These are phyloP conservation scores for Percina caprodes DNA, from an alignment of 2,113 vertebrate species.

Conservation along the genomic window DNA sequence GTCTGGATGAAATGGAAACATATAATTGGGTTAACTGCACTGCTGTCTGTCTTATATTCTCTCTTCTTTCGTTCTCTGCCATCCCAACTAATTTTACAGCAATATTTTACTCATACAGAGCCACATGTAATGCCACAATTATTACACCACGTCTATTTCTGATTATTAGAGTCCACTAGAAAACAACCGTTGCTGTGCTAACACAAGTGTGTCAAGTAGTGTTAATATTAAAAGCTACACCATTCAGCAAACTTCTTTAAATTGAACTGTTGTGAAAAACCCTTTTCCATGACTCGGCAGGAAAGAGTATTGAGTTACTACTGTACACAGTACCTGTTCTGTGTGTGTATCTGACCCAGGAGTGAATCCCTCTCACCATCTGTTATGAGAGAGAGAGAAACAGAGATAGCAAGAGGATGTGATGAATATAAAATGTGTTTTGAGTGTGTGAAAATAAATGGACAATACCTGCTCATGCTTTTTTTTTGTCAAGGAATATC, in stretches of 20 bases:
- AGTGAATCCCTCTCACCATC: conserved; percentile 47
- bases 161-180: conserved; percentile 38
- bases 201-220: conserved; percentile 30
- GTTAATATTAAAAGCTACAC: conserved; percentile 21
- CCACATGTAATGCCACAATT: conserved; percentile 16
- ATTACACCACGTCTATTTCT: conserved; percentile 35
- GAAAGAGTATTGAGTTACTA: conserved; percentile 16
- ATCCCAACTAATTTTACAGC: conserved; percentile 17
- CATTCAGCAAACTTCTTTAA: conserved; percentile 24
- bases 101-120: conserved; percentile 14
- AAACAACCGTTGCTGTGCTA: conserved; percentile 22
- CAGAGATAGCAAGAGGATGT: conserved; percentile 7
- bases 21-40: conserved; percentile 35
- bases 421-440: conserved; percentile 31
- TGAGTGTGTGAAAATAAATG: conserved; percentile 14
- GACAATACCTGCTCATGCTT: background rate
- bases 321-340: conserved; percentile 32
- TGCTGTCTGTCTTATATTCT: conserved; percentile 1
- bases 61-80: background rate
- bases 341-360: conserved; percentile 31
- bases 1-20: conserved; percentile 32
- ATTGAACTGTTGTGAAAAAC: conserved; percentile 34
- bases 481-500: conserved; percentile 12
- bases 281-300: background rate
- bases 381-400: conserved; percentile 29